Evolutionary conservation across 2,113 vertebrate genomes (phyloP).

Genomic region (Atrichornis clamosus): DNA sequence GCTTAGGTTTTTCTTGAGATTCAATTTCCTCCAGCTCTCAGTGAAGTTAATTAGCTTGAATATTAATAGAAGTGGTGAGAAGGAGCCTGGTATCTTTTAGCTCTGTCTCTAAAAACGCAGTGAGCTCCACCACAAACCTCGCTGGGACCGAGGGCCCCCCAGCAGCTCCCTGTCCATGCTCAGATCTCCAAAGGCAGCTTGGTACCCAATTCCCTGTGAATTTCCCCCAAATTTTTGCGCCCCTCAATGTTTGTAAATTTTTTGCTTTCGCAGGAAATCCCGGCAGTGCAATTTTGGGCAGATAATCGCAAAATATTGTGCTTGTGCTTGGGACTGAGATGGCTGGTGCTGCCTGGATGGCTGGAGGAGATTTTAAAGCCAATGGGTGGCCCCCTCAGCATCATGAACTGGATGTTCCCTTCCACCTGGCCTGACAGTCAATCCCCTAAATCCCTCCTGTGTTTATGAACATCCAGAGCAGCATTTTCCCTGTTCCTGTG

Average conservation of each 20-base stretch:
- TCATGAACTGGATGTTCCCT: background rate
- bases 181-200: background rate
- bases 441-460: background rate
- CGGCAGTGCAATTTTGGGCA: background rate
- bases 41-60: slow-evolving; percentile 25
- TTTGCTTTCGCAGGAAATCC: background rate
- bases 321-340: background rate
- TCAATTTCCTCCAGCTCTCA: slow-evolving; percentile 33
- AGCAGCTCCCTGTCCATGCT: background rate
- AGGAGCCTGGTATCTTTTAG: background rate
- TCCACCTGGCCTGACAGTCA: background rate
- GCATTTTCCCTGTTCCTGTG: background rate
- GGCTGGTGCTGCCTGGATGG: background rate
- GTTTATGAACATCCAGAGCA: background rate
- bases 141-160: rapidly evolving
- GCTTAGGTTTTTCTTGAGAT: slow-evolving; percentile 19
- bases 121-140: background rate
- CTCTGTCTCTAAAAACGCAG: background rate
- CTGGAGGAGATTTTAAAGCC: background rate
- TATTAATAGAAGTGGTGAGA: slow-evolving; percentile 23
- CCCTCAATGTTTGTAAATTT: background rate
- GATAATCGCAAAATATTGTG: background rate
- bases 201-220: rapidly evolving
- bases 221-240: background rate
- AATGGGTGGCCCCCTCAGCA: background rate